A percentile compares a stretch with the other conserved stretches of the same genome.
These are phyloP conservation scores for Madoqua kirkii DNA, from an alignment of 2,113 vertebrate genomes.

Conservation along the genomic window DNA sequence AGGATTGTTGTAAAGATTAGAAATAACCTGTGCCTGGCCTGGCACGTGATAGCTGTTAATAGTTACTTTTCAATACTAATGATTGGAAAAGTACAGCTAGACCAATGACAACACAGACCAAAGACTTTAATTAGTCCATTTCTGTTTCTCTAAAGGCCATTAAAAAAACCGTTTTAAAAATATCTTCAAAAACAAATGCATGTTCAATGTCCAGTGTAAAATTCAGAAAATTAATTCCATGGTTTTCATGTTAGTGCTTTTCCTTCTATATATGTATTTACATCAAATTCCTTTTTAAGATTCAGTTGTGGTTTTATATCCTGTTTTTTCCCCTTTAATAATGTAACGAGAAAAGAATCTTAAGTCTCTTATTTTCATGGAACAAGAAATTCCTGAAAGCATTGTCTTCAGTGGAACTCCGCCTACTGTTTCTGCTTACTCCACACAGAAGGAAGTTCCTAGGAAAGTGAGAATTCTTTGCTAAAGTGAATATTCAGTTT, in stretches of 20 bases:
- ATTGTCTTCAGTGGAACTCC: neutral
- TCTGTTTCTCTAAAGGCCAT: neutral
- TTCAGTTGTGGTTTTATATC: neutral
- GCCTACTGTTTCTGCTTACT: neutral
- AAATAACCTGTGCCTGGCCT: neutral
- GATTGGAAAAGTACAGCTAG: neutral
- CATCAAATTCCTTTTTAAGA: constrained; percentile 21
- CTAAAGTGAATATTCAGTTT: neutral
- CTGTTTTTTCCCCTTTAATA: neutral
- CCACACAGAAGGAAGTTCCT: constrained; percentile 25
- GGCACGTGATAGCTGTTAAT: neutral
- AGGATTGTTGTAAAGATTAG: neutral
- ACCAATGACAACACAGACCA: neutral
- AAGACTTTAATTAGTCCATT: neutral
- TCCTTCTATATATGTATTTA: neutral
- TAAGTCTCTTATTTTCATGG: neutral
- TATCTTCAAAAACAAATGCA: neutral
- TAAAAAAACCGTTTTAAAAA: neutral
- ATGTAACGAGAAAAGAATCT: neutral
- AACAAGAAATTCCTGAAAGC: neutral
- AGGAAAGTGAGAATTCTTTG: constrained; percentile 39
- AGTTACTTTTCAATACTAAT: neutral
- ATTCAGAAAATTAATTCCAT: neutral
- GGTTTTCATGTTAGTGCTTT: neutral
- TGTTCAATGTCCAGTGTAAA: neutral